Evolutionary conservation across 2,888 invertebrate species (phyloP).

Genomic region (Orthonevra nobilis): DNA sequence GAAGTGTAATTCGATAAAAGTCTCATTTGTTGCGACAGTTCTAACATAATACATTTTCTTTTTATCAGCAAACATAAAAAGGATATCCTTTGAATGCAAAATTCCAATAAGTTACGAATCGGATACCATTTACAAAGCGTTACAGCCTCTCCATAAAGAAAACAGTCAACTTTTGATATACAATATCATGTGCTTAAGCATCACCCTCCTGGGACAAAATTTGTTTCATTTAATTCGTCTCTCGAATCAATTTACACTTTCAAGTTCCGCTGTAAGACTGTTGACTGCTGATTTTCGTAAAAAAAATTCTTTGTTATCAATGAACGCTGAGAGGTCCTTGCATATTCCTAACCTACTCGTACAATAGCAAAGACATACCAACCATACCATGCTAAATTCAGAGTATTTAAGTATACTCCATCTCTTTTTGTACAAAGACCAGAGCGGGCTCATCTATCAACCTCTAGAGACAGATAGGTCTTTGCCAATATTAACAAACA

Average conservation of each 20-base stretch:
- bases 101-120: no score
- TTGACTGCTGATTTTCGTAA: conserved; percentile 43
- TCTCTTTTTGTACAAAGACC: background rate
- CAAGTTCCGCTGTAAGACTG: conserved; percentile 18
- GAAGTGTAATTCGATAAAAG: no score
- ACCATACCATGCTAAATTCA: conserved; percentile 56
- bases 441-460: conserved; percentile 62
- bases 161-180: conserved; percentile 22
- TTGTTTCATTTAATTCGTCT: conserved; percentile 15
- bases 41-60: no score
- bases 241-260: conserved; percentile 39
- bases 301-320: conserved; percentile 49
- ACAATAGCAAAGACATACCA: conserved; percentile 63
- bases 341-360: conserved; percentile 57
- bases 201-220: background rate
- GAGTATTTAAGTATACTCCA: conserved; percentile 44
- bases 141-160: no score
- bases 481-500: conserved; percentile 54
- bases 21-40: no score
- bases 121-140: no score
- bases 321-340: conserved; percentile 33
- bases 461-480: conserved; percentile 53
- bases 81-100: no score
- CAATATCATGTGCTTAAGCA: conserved; percentile 14
- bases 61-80: no score